A percentile compares a stretch with the other conserved stretches of the same genome.
Evolutionary conservation across 2,113 vertebrate species (phyloP).

Genomic region (Phyllopteryx taeniolatus): DNA sequence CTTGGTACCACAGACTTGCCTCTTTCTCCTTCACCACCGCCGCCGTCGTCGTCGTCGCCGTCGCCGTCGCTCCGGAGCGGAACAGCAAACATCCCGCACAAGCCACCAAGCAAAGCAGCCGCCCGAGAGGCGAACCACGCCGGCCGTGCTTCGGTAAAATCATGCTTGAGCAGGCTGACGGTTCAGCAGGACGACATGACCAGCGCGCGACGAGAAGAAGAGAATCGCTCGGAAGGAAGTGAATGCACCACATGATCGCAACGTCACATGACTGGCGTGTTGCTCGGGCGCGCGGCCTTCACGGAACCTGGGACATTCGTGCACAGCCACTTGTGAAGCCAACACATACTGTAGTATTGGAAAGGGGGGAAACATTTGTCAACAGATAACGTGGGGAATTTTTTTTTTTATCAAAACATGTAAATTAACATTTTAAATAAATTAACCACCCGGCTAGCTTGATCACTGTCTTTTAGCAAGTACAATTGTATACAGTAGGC

Average conservation of each 20-base stretch:
- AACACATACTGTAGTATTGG: too few relatives aligned
- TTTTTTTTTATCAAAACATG: too few relatives aligned
- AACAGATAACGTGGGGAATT: too few relatives aligned
- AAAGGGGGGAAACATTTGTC: too few relatives aligned
- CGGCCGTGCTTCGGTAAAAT: neutral
- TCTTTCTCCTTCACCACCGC: slow-evolving; percentile 13
- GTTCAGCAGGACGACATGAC: slow-evolving; percentile 57
- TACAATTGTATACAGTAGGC: too few relatives aligned
- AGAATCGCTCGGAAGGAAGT: slow-evolving; percentile 54
- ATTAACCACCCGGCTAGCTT: too few relatives aligned
- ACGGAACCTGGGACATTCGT: neutral
- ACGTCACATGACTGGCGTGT: slow-evolving; percentile 54
- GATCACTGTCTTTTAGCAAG: too few relatives aligned
- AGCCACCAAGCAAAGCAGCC: slow-evolving; percentile 12
- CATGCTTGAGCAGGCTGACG: slow-evolving; percentile 29
- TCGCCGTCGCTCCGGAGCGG: slow-evolving; percentile 26
- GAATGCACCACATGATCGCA: slow-evolving; percentile 57
- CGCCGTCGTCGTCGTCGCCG: slow-evolving; percentile 1
- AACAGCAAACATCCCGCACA: slow-evolving; percentile 23
- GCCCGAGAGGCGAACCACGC: slow-evolving; percentile 9
- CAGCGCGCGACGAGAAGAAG: slow-evolving; percentile 31
- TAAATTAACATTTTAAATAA: too few relatives aligned
- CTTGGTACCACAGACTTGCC: slow-evolving; percentile 53
- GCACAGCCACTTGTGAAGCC: neutral
- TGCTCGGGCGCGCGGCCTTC: slow-evolving; percentile 30